Evolutionary conservation across 2,888 invertebrate genomes (phyloP), one percentile per base, ranked within the genome.

Genomic region (Exephanes ischioxanthus): DNA sequence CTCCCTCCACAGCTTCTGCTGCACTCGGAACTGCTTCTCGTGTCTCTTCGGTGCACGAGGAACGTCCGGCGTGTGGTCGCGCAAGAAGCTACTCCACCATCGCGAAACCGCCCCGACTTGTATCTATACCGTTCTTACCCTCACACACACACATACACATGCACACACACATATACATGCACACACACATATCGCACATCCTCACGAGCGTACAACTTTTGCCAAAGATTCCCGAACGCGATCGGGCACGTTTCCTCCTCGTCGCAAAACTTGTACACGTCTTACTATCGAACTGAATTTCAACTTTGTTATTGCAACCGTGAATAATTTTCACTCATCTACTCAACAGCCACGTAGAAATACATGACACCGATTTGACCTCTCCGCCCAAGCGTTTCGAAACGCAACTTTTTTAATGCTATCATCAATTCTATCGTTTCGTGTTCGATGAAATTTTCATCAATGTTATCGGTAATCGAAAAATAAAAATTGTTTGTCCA

Each of bases 221-320:
- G 48, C 71, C 41, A 58, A 83, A 86, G 86, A 86, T 86, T 86
- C 83, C 55, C 30, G 48, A 33, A 73, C 53, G 41, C 72, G 82
- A 85, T 85, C 67, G 63, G 68, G 72, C 81, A 63, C 73, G 78
- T 77, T 84, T 84, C 84, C 84, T 37, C 63, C 75, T 80, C 68
- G 55, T 80, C 70, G 67, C 80, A 78, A 83, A 86, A 86, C 86
- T 86, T 86, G 80, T 70, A 68, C 85, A 7, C 51, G 63, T 79
- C 78, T 75, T 48, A 53, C 67, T 79, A 77, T 85, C 76, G 72
- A 72, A 41, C 66, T 37, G 77, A 83, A 83, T 80, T 80, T 78
- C 76, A 51, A 63, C 16, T 71, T 78, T 53, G 22, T 16, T 80
- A 70, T 80, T 73, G 76, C 72, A 51, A 63, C 22, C 61, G 55